Base-by-base conservation (phyloP, 2,113 vertebrate genomes). In the Rattus rattus region DNA sequence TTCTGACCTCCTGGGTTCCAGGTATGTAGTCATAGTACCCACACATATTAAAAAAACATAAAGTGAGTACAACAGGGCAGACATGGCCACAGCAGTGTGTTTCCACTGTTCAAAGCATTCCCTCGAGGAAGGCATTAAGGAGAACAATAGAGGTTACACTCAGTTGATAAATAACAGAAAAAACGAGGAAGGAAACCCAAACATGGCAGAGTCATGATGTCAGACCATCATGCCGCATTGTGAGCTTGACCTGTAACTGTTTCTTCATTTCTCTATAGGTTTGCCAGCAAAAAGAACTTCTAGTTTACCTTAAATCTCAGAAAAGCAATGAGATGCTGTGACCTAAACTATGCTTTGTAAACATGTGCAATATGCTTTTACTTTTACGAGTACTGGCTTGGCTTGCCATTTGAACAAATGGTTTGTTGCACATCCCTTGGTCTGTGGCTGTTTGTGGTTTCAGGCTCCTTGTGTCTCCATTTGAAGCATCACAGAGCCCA, bases 211-310 rank as follows among this genome's bases (percentile, higher is more conserved):
- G 36, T 49, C 26, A 2, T 49, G 61, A 33, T 19, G 28, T 6
- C 17, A 11, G 76, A 2, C 7, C 54, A 16, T 16, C 4, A 9
- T 2, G 11, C 19, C 7, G 20, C 16, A 7, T 5, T 7, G 36
- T 1, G 0, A 19, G 76, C 5, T 54, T 77, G 70, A 11, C 33
- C 63, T n/a, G 7, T 72, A 26, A 7, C 76, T 30, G 10, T 88
- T 88, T 72, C 2, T 17, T 77, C 28, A 39, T 10, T 83, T 92
- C 54, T 95, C n/a, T 47, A 20, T 49, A 49, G 0, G 5, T 14
- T 36, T 70, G n/a, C 4, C 8, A 16, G 12, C 52, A 59, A 85
- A 63, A 39, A 61, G 77, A 52, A 28, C 67, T 22, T 39, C 52
- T 3, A 26, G 11, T 52, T 77, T 77, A 90, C 56, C 49, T 30